A percentile compares a stretch with the other conserved stretches of the same genome.
These are phyloP conservation scores for Nannoperca obscura DNA, from an alignment of 2,797 vertebrate genomes.

Conservation along the genomic window DNA sequence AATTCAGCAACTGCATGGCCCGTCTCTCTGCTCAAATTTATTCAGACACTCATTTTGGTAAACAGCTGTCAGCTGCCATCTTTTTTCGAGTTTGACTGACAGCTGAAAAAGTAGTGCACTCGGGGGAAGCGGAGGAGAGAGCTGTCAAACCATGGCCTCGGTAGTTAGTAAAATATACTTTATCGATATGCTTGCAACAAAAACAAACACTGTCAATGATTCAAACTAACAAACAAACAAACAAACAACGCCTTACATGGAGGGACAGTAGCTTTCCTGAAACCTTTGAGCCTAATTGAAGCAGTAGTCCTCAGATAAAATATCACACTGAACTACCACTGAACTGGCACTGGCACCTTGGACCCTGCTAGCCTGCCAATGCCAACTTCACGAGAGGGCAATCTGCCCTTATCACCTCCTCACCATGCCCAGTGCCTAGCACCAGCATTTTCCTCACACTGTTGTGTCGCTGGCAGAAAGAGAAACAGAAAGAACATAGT, in stretches of 20 bases:
- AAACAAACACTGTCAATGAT: slow-evolving; percentile 10
- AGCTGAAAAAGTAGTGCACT: not conserved
- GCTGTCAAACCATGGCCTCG: not conserved
- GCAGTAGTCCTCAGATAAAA: slow-evolving; percentile 40
- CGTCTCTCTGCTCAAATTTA: not conserved
- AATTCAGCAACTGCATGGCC: not conserved
- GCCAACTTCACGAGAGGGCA: slow-evolving; percentile 50
- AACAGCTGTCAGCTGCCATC: not conserved
- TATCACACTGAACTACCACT: slow-evolving; percentile 36
- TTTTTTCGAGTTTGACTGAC: not conserved
- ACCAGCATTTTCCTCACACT: slow-evolving; percentile 31
- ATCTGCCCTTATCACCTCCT: slow-evolving; percentile 34
- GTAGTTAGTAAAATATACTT: not conserved
- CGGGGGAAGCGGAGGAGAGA: not conserved
- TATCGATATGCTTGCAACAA: slow-evolving; percentile 1
- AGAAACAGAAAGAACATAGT: slow-evolving; percentile 6
- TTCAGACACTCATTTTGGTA: not conserved
- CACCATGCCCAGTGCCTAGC: slow-evolving; percentile 2
- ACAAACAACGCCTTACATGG: not conserved
- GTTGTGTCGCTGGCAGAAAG: slow-evolving; percentile 39
- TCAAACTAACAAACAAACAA: slow-evolving; percentile 20
- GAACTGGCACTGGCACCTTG: slow-evolving; percentile 46
- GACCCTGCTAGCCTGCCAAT: slow-evolving; percentile 47
- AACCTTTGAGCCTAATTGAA: slow-evolving; percentile 61
- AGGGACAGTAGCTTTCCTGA: slow-evolving; percentile 39